These are phyloP conservation scores for Poeciliopsis turneri DNA, from an alignment of 2,797 vertebrate species.

Conservation along the genomic window DNA sequence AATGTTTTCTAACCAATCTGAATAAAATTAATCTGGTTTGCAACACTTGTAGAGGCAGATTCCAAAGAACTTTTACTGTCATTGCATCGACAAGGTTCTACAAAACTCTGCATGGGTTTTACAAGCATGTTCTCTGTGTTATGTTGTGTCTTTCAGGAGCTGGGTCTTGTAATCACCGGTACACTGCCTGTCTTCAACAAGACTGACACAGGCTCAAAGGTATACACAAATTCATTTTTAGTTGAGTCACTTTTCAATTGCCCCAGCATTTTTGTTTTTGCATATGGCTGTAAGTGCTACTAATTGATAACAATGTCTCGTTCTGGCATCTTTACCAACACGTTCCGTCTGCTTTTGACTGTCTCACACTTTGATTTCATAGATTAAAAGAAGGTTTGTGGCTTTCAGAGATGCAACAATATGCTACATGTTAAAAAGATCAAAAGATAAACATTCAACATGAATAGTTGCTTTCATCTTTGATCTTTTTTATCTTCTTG, in stretches of 20 bases:
- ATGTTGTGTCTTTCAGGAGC: conserved; percentile 79
- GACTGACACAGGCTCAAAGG: conserved; percentile 80
- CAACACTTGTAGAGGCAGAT: background rate
- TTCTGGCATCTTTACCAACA: background rate
- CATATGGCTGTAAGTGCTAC: background rate
- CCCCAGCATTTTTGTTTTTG: background rate
- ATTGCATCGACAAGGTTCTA: background rate
- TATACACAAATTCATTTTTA: conserved; percentile 18
- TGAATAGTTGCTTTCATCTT: conserved; percentile 56
- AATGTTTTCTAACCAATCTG: background rate
- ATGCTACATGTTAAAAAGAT: conserved; percentile 52
- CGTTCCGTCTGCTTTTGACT: background rate
- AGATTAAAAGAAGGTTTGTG: conserved; percentile 28
- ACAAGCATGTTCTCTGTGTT: conserved; percentile 4
- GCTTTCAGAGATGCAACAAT: conserved; percentile 42
- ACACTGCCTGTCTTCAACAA: conserved; percentile 97
- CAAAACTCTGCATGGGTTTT: background rate
- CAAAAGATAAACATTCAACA: conserved; percentile 43
- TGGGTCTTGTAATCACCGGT: conserved; percentile 97
- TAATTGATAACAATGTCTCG: background rate
- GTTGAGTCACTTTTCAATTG: background rate
- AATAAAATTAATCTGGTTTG: background rate
- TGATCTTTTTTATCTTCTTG: conserved; percentile 47
- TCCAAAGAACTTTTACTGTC: background rate
- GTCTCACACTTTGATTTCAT: conserved; percentile 45